phyloP scores from a whole-genome alignment of 2,113 vertebrate species.

The Phrynosoma platyrhinos region DNA sequence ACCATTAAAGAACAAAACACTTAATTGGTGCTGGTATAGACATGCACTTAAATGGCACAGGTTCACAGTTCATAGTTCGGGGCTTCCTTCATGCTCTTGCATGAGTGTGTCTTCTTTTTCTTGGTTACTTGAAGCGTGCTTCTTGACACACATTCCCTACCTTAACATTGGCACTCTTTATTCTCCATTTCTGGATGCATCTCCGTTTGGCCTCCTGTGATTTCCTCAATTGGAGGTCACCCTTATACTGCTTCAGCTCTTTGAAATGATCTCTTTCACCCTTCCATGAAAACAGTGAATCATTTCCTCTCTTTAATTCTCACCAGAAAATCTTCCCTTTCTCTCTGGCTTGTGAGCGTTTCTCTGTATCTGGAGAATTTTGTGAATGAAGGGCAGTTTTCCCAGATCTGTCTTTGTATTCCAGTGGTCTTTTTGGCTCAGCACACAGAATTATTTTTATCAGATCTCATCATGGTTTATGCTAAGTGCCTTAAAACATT shows the following conservation, averaged over 20 bases:
- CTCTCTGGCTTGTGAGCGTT: slow-evolving; percentile 14
- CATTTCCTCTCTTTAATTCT: slow-evolving; percentile 29
- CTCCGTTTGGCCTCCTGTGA: neutral
- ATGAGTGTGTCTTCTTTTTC: neutral
- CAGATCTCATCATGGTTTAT: slow-evolving; percentile 39
- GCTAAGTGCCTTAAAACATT: slow-evolving; percentile 34
- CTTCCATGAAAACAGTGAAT: neutral
- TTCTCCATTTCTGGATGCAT: neutral
- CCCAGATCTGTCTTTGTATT: slow-evolving; percentile 28
- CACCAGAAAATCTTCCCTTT: slow-evolving; percentile 29
- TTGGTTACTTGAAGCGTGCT: neutral
- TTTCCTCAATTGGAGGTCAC: neutral
- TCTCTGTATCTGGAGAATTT: slow-evolving; percentile 23
- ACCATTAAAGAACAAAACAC: neutral
- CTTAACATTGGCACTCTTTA: slow-evolving; percentile 1
- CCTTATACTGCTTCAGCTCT: neutral
- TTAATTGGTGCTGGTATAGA: neutral
- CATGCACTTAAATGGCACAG: neutral
- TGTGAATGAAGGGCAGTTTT: slow-evolving; percentile 46
- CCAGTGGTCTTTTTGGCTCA: slow-evolving; percentile 34
- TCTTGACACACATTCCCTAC: fast-evolving
- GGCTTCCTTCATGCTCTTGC: neutral
- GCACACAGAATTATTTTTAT: slow-evolving; percentile 33
- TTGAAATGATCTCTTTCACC: slow-evolving; percentile 19
- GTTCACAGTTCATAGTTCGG: neutral